Conservation (phyloP, 2,113 vertebrate species). For the Cyanistes caeruleus region DNA sequence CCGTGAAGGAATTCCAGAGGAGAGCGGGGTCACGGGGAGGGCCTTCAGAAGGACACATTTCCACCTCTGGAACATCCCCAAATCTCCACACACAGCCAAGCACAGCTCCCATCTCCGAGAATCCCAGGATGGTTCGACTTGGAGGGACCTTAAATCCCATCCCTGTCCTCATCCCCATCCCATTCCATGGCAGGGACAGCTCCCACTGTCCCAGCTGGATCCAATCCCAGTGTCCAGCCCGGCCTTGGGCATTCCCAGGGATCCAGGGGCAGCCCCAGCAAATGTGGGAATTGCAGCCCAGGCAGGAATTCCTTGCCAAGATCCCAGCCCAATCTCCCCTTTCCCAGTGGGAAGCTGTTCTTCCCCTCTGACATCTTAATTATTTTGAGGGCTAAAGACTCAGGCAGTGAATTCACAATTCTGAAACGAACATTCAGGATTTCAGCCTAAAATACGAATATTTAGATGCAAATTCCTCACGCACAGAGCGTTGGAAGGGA, state of each 20-base stretch:
- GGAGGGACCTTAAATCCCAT: not conserved
- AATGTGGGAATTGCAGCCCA: not conserved
- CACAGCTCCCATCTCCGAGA: not conserved
- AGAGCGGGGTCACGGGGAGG: not conserved
- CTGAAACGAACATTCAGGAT: not conserved
- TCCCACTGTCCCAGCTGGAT: accelerated
- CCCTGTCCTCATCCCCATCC: too few relatives aligned
- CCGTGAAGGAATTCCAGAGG: not conserved
- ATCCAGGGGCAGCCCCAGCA: not conserved
- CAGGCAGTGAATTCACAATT: not conserved
- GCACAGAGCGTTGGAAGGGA: accelerated
- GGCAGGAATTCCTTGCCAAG: accelerated
- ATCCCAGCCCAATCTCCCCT: not conserved
- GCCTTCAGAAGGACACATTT: not conserved
- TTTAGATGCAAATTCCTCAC: not conserved
- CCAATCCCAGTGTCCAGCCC: not conserved
- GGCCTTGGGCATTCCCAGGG: not conserved
- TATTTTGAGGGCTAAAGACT: not conserved
- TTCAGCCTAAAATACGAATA: not conserved
- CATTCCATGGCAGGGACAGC: not conserved
- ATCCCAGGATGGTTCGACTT: not conserved
- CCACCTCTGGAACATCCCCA: not conserved
- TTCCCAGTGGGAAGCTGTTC: not conserved
- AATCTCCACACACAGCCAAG: not conserved
- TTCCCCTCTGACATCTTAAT: not conserved